Evolutionary conservation across 2,797 vertebrate species (phyloP), one percentile per base, ranked within the genome.

Genomic region (Choloepus didactylus): DNA sequence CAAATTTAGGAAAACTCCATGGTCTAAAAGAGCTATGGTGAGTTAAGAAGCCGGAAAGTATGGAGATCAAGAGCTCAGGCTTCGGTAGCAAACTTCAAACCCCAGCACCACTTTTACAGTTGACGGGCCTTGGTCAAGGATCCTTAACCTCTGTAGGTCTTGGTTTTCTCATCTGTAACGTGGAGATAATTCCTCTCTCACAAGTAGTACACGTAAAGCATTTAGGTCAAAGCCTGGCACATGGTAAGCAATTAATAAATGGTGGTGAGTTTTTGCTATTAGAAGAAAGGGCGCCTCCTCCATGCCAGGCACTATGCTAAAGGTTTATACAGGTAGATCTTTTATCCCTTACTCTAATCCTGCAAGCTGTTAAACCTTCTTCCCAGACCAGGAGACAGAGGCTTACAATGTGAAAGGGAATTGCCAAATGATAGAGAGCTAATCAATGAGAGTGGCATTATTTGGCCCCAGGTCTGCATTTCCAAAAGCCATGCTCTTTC

Each of bases 301-400:
- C 23, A 8, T 31, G 41, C 23, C 27, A 44, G 67, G 11, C 19
- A 59, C 31, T 38, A 9, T 3, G 23, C 19, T 90, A 66, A 96
- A 92, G 46, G 72, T 92, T 64, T 69, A 54, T 25, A 76, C 3
- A 59, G 62, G 35, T 46, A 75, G 44, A 44, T 51, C 25, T 79
- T 82, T 95, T 76, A 77, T 75, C 91, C 41, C 15, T 72, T 95
- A 5, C 14, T 92, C 64, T 87, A 85, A 93, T 49, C 49, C 76
- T 77, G 11, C 38, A 72, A 69, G 29, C 73, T 77, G n/a, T 31
- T 72, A 70, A 69, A 31, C 29, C 25, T 96, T 91, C 9, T 94
- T 67, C 51, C 70, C 8, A 75, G 56, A 60, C 49, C 31, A 91
- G 49, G 31, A 81, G 35, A 76, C 35, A n/a, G 2, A 66, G 10